Conservation (phyloP, 2,797 vertebrate genomes). For the Chrosomus eos region DNA sequence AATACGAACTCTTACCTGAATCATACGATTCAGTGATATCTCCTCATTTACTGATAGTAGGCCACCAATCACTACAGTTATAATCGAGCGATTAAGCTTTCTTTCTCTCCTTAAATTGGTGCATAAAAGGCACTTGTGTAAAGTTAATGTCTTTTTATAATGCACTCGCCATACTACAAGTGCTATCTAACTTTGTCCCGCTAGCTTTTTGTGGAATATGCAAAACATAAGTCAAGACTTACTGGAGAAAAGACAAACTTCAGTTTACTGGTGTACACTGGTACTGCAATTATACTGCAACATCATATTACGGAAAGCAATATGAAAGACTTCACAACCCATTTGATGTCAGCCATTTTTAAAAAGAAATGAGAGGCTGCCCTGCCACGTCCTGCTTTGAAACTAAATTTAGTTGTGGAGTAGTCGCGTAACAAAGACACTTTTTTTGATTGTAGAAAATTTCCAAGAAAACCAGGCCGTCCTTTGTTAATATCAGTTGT, state of each 20-base stretch:
- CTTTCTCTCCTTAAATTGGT: constrained; percentile 11
- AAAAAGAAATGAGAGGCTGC: constrained; percentile 60
- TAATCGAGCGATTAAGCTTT: constrained; percentile 3
- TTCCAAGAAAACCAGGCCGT: constrained; percentile 45
- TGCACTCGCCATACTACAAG: constrained; percentile 37
- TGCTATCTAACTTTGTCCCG: constrained; percentile 31
- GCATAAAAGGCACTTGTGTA: constrained; percentile 17
- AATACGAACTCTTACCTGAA: constrained; percentile 36
- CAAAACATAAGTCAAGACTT: constrained; percentile 53
- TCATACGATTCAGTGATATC: not conserved
- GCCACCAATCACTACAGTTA: constrained; percentile 26
- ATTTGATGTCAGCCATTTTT: constrained; percentile 45
- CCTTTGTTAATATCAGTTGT: constrained; percentile 62
- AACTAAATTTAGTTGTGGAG: constrained; percentile 12
- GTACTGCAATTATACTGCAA: constrained; percentile 50
- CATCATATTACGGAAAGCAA: constrained; percentile 64
- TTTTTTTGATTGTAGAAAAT: constrained; percentile 76
- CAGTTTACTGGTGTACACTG: constrained; percentile 37
- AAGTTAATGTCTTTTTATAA: constrained; percentile 24
- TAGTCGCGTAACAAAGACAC: constrained; percentile 56
- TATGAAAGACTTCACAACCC: constrained; percentile 49
- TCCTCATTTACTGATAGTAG: constrained; percentile 15
- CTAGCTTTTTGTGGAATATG: constrained; percentile 55
- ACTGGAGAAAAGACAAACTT: constrained; percentile 29
- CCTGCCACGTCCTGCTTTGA: constrained; percentile 19